Evolutionary conservation across 2,797 vertebrate species (phyloP), one percentile per base, ranked within the genome.

Genomic region (Gambelia wislizenii): DNA sequence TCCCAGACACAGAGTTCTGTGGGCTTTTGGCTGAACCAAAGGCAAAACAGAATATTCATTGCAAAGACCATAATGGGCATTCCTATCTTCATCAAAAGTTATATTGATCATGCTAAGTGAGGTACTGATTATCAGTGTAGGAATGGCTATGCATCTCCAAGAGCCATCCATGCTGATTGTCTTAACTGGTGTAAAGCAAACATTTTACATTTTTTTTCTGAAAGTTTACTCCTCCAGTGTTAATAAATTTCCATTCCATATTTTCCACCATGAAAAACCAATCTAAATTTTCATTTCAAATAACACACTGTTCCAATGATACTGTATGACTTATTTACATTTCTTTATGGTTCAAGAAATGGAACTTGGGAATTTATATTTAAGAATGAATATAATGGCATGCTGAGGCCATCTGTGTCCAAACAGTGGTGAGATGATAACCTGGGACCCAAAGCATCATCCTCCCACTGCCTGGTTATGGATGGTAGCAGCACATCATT

Each of bases 251-350:
- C 84, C 67, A 18, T 87, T 56, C 59, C 85, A 87, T 83, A 80
- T 0, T 36, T 59, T 0, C 0, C 18, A 67, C 36, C 10, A 69
- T 69, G 47, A 30, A 84, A 10, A 9, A 76, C 27, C 39, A 79
- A 33, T 89, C 14, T 76, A 8, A 56, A 83, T 30, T 78, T 0
- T 69, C 44, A 83, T 83, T 90, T 33, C 89, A 61, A 30, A 89
- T 2, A 27, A 74, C 89, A n/a, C 87, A 81, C 82, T 86, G 91
- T 76, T 36, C 6, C 80, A 84, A 61, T 5, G 59, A 3, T 20
- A 77, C n/a, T 76, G 59, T 0, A 20, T 61, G 33, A 36, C 20
- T 74, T 90, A 36, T 86, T 90, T 56, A 74, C 27, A 64, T 33
- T 0, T 75, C 12, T 54, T 36, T 59, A 59, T 20, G 49, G 14